phyloP scores from a whole-genome alignment of 2,797 vertebrate genomes.

The Chiroxiphia lanceolata region DNA sequence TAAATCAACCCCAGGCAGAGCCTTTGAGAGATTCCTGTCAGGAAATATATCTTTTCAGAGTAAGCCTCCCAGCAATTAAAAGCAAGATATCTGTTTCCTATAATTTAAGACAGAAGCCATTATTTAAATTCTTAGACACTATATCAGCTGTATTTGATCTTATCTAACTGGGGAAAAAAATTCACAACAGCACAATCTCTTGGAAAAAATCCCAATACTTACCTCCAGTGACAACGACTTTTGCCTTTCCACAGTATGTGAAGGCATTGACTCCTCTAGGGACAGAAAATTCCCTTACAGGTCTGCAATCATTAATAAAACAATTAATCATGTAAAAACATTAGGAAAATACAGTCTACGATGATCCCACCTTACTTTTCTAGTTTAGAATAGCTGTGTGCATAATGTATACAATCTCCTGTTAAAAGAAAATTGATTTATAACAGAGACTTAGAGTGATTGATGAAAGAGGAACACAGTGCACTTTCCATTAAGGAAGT shows the following conservation, averaged over 20 bases:
- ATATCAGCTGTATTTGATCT: not conserved
- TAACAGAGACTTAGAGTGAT: not conserved
- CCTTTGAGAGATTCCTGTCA: not conserved
- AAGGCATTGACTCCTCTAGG: slow-evolving; percentile 75
- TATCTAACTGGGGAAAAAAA: not conserved
- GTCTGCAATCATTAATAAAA: slow-evolving; percentile 59
- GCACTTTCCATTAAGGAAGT: not conserved
- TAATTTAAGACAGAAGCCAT: not conserved
- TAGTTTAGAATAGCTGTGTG: not conserved
- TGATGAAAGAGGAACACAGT: not conserved
- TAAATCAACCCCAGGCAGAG: not conserved
- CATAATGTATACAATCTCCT: not conserved
- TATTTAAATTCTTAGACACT: not conserved
- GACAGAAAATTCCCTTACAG: slow-evolving; percentile 75
- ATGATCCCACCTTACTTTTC: not conserved
- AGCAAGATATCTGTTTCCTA: not conserved
- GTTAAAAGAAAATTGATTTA: not conserved
- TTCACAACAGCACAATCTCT: not conserved
- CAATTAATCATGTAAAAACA: not conserved
- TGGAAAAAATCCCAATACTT: not conserved
- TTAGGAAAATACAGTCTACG: not conserved
- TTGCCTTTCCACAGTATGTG: slow-evolving; percentile 73
- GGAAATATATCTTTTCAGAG: not conserved
- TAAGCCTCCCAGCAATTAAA: not conserved
- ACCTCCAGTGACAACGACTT: slow-evolving; percentile 77